phyloP scores from a whole-genome alignment of 2,113 vertebrate genomes.

The Calidris pygmaea region DNA sequence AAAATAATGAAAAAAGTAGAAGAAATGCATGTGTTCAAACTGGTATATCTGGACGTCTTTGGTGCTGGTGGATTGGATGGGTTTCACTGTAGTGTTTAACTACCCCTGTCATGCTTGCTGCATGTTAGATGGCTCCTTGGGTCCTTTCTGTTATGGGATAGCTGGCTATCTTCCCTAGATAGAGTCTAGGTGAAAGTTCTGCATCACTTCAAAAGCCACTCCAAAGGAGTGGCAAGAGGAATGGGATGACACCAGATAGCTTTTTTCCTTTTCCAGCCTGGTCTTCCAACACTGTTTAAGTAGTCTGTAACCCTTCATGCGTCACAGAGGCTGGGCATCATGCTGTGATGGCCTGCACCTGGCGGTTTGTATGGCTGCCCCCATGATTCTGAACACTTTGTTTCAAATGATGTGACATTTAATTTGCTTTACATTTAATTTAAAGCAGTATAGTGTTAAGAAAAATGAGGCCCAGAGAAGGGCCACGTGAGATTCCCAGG shows the following conservation, averaged over 20 bases:
- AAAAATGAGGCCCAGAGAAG: background rate
- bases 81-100: background rate
- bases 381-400: fast-evolving
- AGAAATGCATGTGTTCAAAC: fast-evolving
- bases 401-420: background rate
- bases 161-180: background rate
- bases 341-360: background rate
- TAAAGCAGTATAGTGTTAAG: background rate
- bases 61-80: too few species aligned
- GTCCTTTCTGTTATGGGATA: background rate
- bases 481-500: fast-evolving
- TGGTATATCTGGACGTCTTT: background rate
- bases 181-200: background rate
- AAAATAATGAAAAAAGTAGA: background rate
- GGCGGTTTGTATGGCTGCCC: background rate
- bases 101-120: background rate
- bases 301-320: background rate
- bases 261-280: background rate
- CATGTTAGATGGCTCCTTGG: background rate
- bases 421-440: background rate
- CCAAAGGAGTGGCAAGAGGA: background rate
- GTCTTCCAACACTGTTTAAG: background rate
- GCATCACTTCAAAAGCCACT: fast-evolving
- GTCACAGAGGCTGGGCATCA: background rate
- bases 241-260: background rate